Conservation (phyloP, 2,888 invertebrate species). For the Drosophila antonietae region DNA sequence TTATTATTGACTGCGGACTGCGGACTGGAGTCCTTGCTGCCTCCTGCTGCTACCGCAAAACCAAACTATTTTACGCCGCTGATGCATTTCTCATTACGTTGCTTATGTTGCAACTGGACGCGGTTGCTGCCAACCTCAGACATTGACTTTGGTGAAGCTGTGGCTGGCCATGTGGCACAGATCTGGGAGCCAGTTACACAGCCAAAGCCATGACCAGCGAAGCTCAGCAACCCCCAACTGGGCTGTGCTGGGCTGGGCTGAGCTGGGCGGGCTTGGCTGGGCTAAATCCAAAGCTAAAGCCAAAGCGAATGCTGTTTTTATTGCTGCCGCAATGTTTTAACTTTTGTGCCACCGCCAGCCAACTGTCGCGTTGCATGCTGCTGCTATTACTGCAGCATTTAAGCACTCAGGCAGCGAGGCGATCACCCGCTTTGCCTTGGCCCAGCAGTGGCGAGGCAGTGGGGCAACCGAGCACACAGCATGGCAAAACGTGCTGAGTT, state of each 20-base stretch:
- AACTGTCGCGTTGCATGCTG: conserved; percentile 78
- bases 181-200: conserved; percentile 48
- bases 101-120: conserved; percentile 46
- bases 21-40: conserved; percentile 16
- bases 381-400: conserved; percentile 79
- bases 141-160: conserved; percentile 75
- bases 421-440: conserved; percentile 26
- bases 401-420: conserved; percentile 68
- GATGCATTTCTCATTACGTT: conserved; percentile 65
- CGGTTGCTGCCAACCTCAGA: conserved; percentile 63
- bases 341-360: conserved; percentile 56
- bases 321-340: conserved; percentile 80
- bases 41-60: conserved; percentile 25
- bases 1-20: conserved; percentile 39
- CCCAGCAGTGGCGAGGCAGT: neutral
- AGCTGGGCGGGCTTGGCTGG: conserved; percentile 17
- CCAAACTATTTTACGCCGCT: conserved; percentile 55
- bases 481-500: conserved; percentile 77
- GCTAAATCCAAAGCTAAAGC: conserved; percentile 41
- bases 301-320: conserved; percentile 72
- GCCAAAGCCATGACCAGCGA: conserved; percentile 41
- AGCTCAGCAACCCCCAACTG: conserved; percentile 20
- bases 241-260: conserved; percentile 27
- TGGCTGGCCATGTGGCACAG: conserved; percentile 54
- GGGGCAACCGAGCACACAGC: conserved; percentile 57